phyloP scores from a whole-genome alignment of 2,888 invertebrate species.

The Disparrhopalites patrizii region DNA sequence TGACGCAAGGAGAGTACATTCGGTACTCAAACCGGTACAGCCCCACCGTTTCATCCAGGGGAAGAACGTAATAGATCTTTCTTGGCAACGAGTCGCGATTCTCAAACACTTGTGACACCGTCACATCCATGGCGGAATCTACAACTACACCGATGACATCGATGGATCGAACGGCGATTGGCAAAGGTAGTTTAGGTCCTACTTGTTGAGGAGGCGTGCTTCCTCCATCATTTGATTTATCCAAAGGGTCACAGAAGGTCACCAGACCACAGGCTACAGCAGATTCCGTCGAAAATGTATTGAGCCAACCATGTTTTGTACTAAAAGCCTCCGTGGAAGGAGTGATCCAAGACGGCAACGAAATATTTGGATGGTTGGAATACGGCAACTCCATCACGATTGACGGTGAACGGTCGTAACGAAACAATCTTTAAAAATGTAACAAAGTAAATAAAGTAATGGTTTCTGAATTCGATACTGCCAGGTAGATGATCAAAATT shows the following conservation, averaged over 20 bases:
- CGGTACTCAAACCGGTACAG: constrained; percentile 2
- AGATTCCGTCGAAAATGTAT: neutral
- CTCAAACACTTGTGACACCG: constrained; percentile 5
- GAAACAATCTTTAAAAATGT: too few relatives aligned
- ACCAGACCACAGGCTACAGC: neutral
- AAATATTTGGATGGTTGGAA: too few relatives aligned
- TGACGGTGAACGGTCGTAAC: too few relatives aligned
- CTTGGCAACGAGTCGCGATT: neutral
- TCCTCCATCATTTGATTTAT: neutral
- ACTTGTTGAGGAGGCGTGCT: neutral
- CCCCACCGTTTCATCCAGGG: neutral
- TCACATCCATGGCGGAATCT: neutral
- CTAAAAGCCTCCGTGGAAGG: too few relatives aligned
- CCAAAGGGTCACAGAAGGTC: neutral
- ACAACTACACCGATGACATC: constrained; percentile 3
- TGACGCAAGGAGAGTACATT: neutral
- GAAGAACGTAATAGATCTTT: neutral
- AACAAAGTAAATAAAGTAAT: too few relatives aligned
- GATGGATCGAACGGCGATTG: neutral
- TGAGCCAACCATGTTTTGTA: neutral
- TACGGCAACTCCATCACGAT: too few relatives aligned
- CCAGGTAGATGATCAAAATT: too few relatives aligned
- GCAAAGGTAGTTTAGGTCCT: neutral
- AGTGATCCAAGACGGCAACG: too few relatives aligned
- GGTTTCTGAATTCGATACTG: too few relatives aligned